Base-by-base conservation (phyloP, 2,888 invertebrate genomes). In the Dendrolimus houi region DNA sequence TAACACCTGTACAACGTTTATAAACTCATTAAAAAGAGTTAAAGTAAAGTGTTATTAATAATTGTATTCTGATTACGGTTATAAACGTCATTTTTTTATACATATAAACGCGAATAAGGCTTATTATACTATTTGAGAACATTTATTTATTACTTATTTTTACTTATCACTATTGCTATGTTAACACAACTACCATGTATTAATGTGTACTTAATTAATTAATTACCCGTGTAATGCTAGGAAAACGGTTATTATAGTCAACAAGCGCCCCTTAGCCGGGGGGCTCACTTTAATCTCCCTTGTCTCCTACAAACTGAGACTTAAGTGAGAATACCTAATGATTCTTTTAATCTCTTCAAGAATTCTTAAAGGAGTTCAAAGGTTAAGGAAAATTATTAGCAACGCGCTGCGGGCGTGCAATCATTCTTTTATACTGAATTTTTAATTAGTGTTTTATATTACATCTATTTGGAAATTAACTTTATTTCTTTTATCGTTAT, bases 261-360 rank as follows among this genome's bases (percentile, higher is more conserved):
- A 29, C 29, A 12, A 47, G 9, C 47, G 7, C 9, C 58, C 61
- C 56, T 57, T 54, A 56, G 78, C 87, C 81, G 60, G 57, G 40
- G 81, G 88, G 76, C 65, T 57, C 59, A 64, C 85, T 88, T 87
- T 87, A 84, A 87, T 86, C 85, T 81, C 64, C 63, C 67, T 62
- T 87, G 88, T 88, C 87, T 80, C 77, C 56, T 67, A 59, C 69
- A 72, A 71, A 67, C 65, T 60, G 60, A 61, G 60, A 63, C 69
- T 72, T 68, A 73, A 85, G 81, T 86, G 79, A 77, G 89, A 87
- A 89, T 89, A 75, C 71, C 72, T 87, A 87, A 89, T 88, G 84
- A 85, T 83, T 83, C 79, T 81, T 83, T 82, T 87, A 87, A 89
- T 88, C 88, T 88, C 73, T 69, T 83, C 82, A 84, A 80, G 75